Evolutionary conservation across 2,797 vertebrate species (phyloP).

Genomic region (Huso huso): DNA sequence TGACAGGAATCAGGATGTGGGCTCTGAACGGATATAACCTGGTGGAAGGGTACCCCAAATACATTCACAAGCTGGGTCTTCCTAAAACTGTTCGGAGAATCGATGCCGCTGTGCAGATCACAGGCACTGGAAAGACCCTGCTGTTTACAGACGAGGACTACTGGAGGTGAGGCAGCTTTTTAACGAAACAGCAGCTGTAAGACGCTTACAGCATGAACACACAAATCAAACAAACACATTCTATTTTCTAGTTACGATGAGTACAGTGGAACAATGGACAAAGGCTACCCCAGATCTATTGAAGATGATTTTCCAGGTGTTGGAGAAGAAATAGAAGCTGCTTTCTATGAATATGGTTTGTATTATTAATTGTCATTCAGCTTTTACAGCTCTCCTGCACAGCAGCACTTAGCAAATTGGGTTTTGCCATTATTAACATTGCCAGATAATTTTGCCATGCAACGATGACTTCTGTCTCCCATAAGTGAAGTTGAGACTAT

Average conservation of each 20-base stretch:
- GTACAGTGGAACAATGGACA: conserved; percentile 63
- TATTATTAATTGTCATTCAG: neutral
- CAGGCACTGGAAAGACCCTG: conserved; percentile 73
- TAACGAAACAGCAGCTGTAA: too few relatives aligned
- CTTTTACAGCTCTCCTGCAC: too few relatives aligned
- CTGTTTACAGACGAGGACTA: conserved; percentile 81
- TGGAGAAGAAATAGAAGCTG: conserved; percentile 80
- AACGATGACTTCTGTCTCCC: neutral
- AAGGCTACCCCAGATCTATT: conserved; percentile 68
- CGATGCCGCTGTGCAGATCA: conserved; percentile 78
- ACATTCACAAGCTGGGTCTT: conserved; percentile 83
- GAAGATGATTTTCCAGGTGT: conserved; percentile 81
- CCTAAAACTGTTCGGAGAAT: conserved; percentile 74
- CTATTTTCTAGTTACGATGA: conserved; percentile 71
- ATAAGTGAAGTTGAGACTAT: neutral
- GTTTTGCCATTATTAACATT: neutral
- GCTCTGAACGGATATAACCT: conserved; percentile 84
- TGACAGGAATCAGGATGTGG: conserved; percentile 82
- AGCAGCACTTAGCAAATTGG: neutral
- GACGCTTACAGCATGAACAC: neutral
- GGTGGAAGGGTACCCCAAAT: conserved; percentile 82
- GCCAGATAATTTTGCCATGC: too few relatives aligned
- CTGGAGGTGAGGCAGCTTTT: conserved; percentile 69
- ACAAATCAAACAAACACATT: conserved; percentile 7
- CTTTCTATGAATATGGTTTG: conserved; percentile 72